A percentile compares a stretch with the other conserved stretches of the same genome.
These are phyloP conservation scores for Microdon myrmicae DNA, from an alignment of 2,888 invertebrate genomes.

Conservation along the genomic window DNA sequence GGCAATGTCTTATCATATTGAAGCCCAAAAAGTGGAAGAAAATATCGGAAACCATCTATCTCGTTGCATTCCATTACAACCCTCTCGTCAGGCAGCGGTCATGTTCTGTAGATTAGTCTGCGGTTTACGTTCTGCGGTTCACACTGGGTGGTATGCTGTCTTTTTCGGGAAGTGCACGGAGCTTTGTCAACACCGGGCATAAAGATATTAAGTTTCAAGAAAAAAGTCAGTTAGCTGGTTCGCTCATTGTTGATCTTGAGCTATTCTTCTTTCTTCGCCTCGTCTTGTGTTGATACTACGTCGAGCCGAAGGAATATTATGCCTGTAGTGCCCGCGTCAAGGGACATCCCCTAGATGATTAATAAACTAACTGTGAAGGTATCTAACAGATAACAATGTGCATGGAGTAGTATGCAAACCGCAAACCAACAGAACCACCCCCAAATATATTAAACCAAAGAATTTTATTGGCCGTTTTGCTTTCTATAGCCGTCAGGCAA, in stretches of 20 bases:
- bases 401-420: conserved; percentile 14
- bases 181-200: conserved; percentile 1
- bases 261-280: background rate
- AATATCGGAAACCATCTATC: too few species aligned
- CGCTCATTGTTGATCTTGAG: conserved; percentile 13
- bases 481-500: conserved; percentile 3
- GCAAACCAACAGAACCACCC: conserved; percentile 5
- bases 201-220: conserved; percentile 48
- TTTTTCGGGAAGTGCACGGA: background rate
- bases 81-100: conserved; percentile 21
- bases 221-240: conserved; percentile 20
- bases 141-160: background rate
- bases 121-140: conserved; percentile 39
- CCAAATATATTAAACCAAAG: conserved; percentile 4
- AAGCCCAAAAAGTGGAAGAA: too few species aligned
- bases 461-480: conserved; percentile 4
- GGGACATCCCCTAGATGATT: conserved; percentile 47
- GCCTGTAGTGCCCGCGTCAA: conserved; percentile 35
- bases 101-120: conserved; percentile 37
- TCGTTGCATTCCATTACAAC: conserved; percentile 29
- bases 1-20: too few species aligned
- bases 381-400: conserved; percentile 3
- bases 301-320: conserved; percentile 18
- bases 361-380: conserved; percentile 28
- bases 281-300: conserved; percentile 2